phyloP scores from a whole-genome alignment of 2,888 invertebrate species.

The Spodoptera exigua region DNA sequence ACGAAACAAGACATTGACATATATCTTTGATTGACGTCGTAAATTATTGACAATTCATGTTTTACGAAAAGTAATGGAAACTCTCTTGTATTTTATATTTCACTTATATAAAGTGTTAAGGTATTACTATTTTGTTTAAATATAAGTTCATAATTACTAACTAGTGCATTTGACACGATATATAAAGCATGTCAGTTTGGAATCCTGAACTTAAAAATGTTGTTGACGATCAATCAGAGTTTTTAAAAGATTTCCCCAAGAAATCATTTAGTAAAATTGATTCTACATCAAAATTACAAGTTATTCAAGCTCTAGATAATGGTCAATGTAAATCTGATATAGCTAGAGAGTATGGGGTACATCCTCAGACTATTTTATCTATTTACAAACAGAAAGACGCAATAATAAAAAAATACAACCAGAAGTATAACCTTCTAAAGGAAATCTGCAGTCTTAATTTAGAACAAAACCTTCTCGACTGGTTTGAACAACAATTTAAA shows the following conservation, averaged over 20 bases:
- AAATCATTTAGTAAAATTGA: conserved; percentile 60
- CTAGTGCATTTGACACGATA: conserved; percentile 6
- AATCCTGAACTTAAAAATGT: conserved; percentile 54
- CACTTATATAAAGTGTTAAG: neutral
- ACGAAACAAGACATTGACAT: no score
- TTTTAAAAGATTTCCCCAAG: conserved; percentile 42
- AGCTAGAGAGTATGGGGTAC: conserved; percentile 64
- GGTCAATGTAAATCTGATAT: conserved; percentile 65
- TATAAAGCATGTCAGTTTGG: conserved; percentile 56
- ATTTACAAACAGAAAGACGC: conserved; percentile 66
- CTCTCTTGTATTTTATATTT: neutral
- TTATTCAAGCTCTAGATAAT: conserved; percentile 66
- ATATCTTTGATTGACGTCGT: no score
- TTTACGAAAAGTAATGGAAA: neutral
- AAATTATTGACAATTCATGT: no score
- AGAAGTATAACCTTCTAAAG: conserved; percentile 57
- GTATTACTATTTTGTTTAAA: no score
- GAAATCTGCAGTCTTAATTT: conserved; percentile 57
- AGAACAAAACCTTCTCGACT: conserved; percentile 63
- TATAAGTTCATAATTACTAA: neutral
- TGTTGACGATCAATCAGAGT: conserved; percentile 55
- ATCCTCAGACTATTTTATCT: conserved; percentile 60
- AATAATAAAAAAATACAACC: conserved; percentile 61
- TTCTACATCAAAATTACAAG: conserved; percentile 61
- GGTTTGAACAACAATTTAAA: conserved; percentile 61